A percentile compares a stretch with the other conserved stretches of the same genome.
Conservation (phyloP, 2,797 vertebrate species). For the Decapterus maruadsi region DNA sequence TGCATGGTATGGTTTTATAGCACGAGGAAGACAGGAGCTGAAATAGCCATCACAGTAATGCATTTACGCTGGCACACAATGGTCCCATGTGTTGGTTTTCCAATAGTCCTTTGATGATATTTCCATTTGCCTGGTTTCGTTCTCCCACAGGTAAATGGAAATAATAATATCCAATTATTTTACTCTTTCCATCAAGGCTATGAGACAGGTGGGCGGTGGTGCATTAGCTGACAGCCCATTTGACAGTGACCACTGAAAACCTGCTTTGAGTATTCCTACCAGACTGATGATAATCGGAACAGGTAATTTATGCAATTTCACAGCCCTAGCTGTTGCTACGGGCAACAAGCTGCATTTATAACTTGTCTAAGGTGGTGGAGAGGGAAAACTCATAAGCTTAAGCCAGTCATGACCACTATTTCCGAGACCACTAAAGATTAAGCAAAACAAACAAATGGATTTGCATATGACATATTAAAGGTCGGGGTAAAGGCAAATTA, state of each 20-base stretch:
- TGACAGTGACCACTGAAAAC: conserved; percentile 65
- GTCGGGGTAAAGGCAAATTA: conserved; percentile 14
- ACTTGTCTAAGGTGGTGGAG: conserved; percentile 64
- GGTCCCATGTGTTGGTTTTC: conserved; percentile 57
- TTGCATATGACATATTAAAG: conserved; percentile 43
- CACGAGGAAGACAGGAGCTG: conserved; percentile 30
- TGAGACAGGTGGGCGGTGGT: conserved; percentile 69
- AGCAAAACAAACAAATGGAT: conserved; percentile 39
- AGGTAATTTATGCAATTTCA: conserved; percentile 86
- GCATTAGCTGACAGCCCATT: conserved; percentile 67
- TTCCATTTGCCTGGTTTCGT: conserved; percentile 66
- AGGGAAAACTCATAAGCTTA: conserved; percentile 42
- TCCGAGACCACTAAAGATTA: conserved; percentile 44
- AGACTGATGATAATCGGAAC: conserved; percentile 76
- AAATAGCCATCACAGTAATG: conserved; percentile 57
- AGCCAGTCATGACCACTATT: conserved; percentile 59
- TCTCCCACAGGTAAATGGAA: conserved; percentile 65
- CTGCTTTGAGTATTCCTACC: conserved; percentile 54
- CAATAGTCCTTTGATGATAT: conserved; percentile 63
- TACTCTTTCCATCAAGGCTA: conserved; percentile 50
- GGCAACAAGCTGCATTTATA: conserved; percentile 81
- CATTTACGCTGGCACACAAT: conserved; percentile 60
- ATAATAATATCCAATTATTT: conserved; percentile 77
- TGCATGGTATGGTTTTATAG: conserved; percentile 14
- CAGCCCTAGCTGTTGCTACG: conserved; percentile 81